Conservation (phyloP, 2,888 invertebrate species). For the Crocallis elinguaria region DNA sequence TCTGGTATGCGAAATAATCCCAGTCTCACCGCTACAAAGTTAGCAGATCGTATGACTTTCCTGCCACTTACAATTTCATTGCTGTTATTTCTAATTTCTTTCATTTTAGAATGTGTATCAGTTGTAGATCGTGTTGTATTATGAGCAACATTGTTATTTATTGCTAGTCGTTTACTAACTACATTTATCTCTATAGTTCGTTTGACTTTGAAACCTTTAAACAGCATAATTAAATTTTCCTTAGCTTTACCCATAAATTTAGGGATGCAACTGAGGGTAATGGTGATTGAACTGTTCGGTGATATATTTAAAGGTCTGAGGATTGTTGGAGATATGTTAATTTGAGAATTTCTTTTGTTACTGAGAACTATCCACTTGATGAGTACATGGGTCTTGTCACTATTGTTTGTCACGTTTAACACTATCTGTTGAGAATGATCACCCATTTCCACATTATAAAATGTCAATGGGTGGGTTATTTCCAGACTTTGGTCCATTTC, state of each 20-base stretch:
- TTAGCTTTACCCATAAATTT: conserved; percentile 86
- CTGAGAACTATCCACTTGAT: conserved; percentile 80
- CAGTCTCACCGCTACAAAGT: conserved; percentile 85
- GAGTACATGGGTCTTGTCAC: conserved; percentile 69
- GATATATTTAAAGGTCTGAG: conserved; percentile 61
- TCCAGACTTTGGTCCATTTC: conserved; percentile 81
- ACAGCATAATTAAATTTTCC: conserved; percentile 86
- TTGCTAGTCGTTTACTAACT: conserved; percentile 45
- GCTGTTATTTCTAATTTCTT: conserved; percentile 47
- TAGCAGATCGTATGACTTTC: conserved; percentile 71
- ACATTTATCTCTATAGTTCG: conserved; percentile 84
- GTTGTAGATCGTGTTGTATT: conserved; percentile 30
- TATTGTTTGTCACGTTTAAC: conserved; percentile 72
- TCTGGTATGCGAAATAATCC: conserved; percentile 77
- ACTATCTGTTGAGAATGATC: conserved; percentile 48
- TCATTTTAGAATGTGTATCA: conserved; percentile 55
- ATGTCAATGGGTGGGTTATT: conserved; percentile 78
- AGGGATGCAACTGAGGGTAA: conserved; percentile 81
- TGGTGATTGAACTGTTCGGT: conserved; percentile 67
- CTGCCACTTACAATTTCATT: conserved; percentile 81
- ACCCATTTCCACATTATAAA: conserved; percentile 76
- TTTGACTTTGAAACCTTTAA: conserved; percentile 86
- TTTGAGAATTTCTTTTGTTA: conserved; percentile 80
- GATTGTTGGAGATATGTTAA: conserved; percentile 70
- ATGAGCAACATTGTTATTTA: conserved; percentile 10